A percentile compares a stretch with the other conserved stretches of the same genome.
Conservation (phyloP, 1,140 invertebrate species). For the Drosophila watanabei region DNA sequence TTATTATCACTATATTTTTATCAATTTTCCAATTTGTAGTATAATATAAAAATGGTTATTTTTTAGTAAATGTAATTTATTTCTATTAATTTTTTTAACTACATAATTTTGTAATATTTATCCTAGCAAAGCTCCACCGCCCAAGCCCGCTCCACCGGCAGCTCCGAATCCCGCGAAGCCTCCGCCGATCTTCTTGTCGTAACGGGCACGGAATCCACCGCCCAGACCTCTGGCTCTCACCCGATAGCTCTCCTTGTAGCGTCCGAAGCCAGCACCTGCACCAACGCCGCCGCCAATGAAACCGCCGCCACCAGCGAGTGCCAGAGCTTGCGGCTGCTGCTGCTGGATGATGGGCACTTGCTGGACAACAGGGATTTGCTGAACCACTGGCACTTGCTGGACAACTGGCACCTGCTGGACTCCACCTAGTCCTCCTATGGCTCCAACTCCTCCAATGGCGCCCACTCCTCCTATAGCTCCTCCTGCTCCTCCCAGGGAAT, state of each 20-base stretch:
- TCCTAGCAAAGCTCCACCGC: conserved; percentile 52
- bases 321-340: conserved; percentile 59
- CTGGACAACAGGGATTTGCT: conserved; percentile 61
- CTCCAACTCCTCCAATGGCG: conserved; percentile 23
- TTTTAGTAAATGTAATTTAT: background rate
- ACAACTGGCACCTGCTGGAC: conserved; percentile 60
- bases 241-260: conserved; percentile 67
- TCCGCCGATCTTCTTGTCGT: conserved; percentile 62
- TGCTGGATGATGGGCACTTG: conserved; percentile 67
- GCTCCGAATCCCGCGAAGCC: conserved; percentile 48
- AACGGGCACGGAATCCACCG: conserved; percentile 65
- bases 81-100: conserved; percentile 6
- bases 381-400: conserved; percentile 61
- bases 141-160: conserved; percentile 43
- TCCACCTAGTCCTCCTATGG: conserved; percentile 21
- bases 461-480: conserved; percentile 33
- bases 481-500: conserved; percentile 26
- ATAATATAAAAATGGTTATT: too few relatives aligned
- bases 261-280: conserved; percentile 71
- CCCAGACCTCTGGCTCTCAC: conserved; percentile 73
- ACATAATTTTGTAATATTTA: conserved; percentile 17
- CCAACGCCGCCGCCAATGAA: conserved; percentile 56
- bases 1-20: background rate
- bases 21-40: background rate
- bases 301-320: conserved; percentile 56